These are phyloP conservation scores for Chelonus formosanus DNA, from an alignment of 2,888 invertebrate species.

Conservation along the genomic window DNA sequence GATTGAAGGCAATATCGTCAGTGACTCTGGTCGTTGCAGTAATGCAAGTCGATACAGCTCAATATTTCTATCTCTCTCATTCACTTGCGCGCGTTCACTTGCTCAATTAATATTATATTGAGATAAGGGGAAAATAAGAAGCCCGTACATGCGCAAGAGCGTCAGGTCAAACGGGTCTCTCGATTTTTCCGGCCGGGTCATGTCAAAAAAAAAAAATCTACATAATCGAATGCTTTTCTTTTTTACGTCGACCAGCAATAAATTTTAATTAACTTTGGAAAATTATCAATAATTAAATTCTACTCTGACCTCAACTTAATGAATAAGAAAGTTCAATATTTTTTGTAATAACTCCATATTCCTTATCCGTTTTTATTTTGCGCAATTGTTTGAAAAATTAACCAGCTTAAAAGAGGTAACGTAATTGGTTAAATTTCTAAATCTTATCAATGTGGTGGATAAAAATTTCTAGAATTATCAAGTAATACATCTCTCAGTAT, in stretches of 20 bases:
- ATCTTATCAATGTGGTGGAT: too few relatives aligned
- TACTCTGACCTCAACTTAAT: not conserved
- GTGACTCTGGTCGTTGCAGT: conserved; percentile 32
- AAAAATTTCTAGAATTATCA: too few relatives aligned
- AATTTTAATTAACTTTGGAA: conserved; percentile 21
- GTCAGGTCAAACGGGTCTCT: conserved; percentile 28
- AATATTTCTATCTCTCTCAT: conserved; percentile 22
- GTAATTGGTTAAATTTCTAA: too few relatives aligned
- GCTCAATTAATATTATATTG: conserved; percentile 36
- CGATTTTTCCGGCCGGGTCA: conserved; percentile 33
- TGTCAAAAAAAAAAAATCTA: conserved; percentile 25
- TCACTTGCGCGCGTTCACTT: conserved; percentile 12
- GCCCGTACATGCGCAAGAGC: conserved; percentile 30
- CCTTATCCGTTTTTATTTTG: not conserved
- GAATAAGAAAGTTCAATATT: conserved; percentile 1
- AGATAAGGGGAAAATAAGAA: conserved; percentile 34
- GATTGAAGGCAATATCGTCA: conserved; percentile 23
- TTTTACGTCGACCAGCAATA: conserved; percentile 1
- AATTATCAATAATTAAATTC: conserved; percentile 9
- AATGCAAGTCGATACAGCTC: conserved; percentile 42
- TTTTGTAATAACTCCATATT: conserved; percentile 9
- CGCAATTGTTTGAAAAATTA: not conserved
- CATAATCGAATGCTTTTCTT: conserved; percentile 26
- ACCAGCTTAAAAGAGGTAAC: not conserved
- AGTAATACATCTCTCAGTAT: too few relatives aligned